Evolutionary conservation across 2,888 invertebrate species (phyloP).

Genomic region (Calameuta pallipes): DNA sequence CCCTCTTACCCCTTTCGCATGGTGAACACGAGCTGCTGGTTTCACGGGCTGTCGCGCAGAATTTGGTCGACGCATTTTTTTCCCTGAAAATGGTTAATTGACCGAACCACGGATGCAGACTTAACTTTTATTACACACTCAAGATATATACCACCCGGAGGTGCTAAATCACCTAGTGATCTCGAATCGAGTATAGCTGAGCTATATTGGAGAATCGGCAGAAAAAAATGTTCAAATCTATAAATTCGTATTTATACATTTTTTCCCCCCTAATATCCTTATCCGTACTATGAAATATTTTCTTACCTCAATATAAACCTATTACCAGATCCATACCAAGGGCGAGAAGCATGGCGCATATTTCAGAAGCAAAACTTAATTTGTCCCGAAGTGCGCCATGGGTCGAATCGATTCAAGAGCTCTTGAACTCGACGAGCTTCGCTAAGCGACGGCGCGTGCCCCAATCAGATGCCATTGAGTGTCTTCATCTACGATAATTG

Average conservation of each 20-base stretch:
- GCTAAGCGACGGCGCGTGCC: constrained; percentile 52
- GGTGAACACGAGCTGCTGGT: constrained; percentile 55
- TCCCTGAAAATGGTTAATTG: constrained; percentile 58
- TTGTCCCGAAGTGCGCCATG: constrained; percentile 59
- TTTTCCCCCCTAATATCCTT: background rate
- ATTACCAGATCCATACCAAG: background rate
- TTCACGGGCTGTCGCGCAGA: constrained; percentile 63
- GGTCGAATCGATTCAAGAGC: constrained; percentile 60
- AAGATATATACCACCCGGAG: background rate
- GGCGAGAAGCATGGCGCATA: constrained; percentile 27
- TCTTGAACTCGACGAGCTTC: constrained; percentile 50
- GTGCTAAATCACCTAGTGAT: background rate
- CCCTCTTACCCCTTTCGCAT: constrained; percentile 27
- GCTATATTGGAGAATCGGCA: background rate
- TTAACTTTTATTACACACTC: background rate
- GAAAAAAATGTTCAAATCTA: background rate
- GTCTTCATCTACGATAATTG: constrained; percentile 7
- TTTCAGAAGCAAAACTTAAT: constrained; percentile 61
- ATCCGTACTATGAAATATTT: background rate
- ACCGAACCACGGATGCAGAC: constrained; percentile 50
- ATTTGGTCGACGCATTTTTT: constrained; percentile 57
- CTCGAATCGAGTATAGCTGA: background rate
- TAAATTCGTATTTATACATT: background rate
- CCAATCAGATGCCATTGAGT: constrained; percentile 26
- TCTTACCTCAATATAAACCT: background rate